phyloP scores from a whole-genome alignment of 2,797 vertebrate species.

The Hippopotamyrus pictus region DNA sequence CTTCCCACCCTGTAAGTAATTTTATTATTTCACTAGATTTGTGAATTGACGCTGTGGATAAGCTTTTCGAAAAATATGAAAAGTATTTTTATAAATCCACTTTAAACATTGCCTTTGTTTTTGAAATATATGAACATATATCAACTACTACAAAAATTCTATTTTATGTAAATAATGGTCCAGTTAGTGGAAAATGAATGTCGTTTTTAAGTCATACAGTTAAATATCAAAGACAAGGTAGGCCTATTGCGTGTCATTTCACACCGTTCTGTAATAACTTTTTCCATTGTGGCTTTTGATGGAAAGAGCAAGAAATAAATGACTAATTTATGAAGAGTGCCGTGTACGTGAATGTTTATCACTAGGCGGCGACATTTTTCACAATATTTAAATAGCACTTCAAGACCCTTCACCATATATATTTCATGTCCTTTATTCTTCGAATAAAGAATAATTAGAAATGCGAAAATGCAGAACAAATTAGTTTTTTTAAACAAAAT shows the following conservation, averaged over 20 bases:
- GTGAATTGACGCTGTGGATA: background rate
- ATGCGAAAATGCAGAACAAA: constrained; percentile 19
- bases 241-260: background rate
- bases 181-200: background rate
- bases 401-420: background rate
- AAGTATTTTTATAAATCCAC: background rate
- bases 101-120: background rate
- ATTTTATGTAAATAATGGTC: background rate
- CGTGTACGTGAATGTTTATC: background rate
- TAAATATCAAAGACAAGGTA: background rate
- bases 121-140: background rate
- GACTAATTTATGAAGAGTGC: background rate
- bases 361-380: background rate
- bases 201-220: background rate
- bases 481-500: constrained; percentile 19
- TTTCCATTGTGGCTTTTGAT: background rate
- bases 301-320: background rate
- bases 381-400: background rate
- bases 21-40: background rate
- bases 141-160: background rate
- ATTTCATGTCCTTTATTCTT: constrained; percentile 22
- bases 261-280: background rate
- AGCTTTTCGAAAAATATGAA: background rate
- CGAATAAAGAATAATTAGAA: constrained; percentile 26
- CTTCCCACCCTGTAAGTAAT: background rate